A percentile compares a stretch with the other conserved stretches of the same genome.
phyloP scores from a whole-genome alignment of 2,888 invertebrate genomes.

The Drosophila helvetica region DNA sequence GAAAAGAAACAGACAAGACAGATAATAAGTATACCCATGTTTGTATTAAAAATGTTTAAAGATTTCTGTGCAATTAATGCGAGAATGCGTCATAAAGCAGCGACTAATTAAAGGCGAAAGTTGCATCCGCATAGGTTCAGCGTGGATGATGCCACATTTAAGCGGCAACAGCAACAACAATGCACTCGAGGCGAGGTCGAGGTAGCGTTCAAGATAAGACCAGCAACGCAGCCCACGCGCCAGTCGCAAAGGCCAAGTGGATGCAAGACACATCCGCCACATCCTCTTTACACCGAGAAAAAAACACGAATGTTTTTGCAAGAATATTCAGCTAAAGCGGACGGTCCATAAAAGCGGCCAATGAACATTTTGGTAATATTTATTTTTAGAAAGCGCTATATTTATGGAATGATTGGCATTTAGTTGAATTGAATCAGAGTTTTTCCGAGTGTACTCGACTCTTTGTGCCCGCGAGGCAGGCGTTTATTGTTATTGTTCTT shows the following conservation, averaged over 20 bases:
- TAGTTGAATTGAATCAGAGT: background rate
- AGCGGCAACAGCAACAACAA: slow-evolving; percentile 26
- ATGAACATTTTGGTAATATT: too few relatives aligned
- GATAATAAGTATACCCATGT: background rate
- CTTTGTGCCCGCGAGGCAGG: slow-evolving; percentile 36
- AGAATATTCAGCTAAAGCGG: too few relatives aligned
- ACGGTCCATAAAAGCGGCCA: too few relatives aligned
- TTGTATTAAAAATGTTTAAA: slow-evolving; percentile 10
- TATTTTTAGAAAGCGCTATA: too few relatives aligned
- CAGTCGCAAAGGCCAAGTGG: slow-evolving; percentile 68
- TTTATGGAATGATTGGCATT: too few relatives aligned
- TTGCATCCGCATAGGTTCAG: slow-evolving; percentile 10
- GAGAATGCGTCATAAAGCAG: slow-evolving; percentile 6
- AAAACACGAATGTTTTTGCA: background rate
- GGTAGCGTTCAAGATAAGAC: slow-evolving; percentile 45
- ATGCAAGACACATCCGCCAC: slow-evolving; percentile 55
- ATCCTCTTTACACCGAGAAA: background rate
- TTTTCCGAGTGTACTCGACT: background rate
- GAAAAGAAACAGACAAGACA: slow-evolving; percentile 1
- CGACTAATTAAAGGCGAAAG: slow-evolving; percentile 9
- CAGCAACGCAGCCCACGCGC: slow-evolving; percentile 39
- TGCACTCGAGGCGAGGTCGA: slow-evolving; percentile 45
- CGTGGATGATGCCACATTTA: slow-evolving; percentile 9
- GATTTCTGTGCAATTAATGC: slow-evolving; percentile 1
- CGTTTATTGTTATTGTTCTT: slow-evolving; percentile 31